Percentiles rank a stretch among this genome's conserved stretches.
These are phyloP conservation scores for Gallinago jamesoni DNA, from an alignment of 2,113 vertebrate species.

Conservation along the genomic window DNA sequence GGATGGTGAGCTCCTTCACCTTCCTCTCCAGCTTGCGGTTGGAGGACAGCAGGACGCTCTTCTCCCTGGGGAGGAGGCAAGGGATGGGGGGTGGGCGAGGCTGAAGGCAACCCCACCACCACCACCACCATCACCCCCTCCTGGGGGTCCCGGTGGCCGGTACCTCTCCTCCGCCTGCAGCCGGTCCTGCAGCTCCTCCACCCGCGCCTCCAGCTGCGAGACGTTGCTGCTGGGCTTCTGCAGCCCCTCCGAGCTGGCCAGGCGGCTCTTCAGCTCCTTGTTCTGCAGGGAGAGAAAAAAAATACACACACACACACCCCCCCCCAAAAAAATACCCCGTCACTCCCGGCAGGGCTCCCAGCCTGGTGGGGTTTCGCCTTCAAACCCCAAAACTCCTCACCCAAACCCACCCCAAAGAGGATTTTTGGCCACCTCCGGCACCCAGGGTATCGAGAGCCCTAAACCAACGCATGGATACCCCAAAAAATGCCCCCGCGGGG, in stretches of 20 bases:
- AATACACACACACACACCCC: too few species aligned
- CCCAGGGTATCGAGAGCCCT: too few species aligned
- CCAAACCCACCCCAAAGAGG: too few species aligned
- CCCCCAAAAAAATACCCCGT: too few species aligned
- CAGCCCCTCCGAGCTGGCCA: conserved; percentile 87
- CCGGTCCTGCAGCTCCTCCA: conserved; percentile 87
- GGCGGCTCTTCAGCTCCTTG: conserved; percentile 88
- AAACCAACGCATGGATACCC: too few species aligned
- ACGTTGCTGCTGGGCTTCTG: conserved; percentile 80
- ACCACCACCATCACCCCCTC: too few species aligned
- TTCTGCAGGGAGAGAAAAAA: conserved; percentile 66
- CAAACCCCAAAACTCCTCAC: too few species aligned
- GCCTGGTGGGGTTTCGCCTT: too few species aligned
- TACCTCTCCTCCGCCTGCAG: conserved; percentile 90
- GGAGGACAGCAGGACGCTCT: conserved; percentile 79
- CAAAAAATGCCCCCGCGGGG: too few species aligned
- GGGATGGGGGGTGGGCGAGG: accelerated
- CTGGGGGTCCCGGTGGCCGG: accelerated
- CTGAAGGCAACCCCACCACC: background rate
- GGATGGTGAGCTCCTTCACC: conserved; percentile 90
- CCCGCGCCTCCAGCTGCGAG: conserved; percentile 85
- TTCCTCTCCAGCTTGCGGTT: conserved; percentile 91
- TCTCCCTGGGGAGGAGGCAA: conserved; percentile 74
- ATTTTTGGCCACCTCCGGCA: too few species aligned
- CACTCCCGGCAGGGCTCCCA: background rate